Base-by-base conservation (phyloP, 1,140 invertebrate species). In the Hycleus cichorii region DNA sequence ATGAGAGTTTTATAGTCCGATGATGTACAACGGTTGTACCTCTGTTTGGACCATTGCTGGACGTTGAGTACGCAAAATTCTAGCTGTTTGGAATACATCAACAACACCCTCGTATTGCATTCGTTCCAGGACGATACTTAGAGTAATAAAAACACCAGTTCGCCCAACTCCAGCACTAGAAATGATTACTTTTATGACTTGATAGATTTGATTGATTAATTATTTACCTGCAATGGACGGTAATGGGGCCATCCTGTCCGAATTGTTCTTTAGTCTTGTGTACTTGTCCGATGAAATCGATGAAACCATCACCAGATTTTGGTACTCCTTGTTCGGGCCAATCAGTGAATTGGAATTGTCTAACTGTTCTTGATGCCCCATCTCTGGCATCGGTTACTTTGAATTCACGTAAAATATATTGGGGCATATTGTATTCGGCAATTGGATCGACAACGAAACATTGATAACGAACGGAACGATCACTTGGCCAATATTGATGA, bases 181-280 rank as follows among this genome's bases (percentile, higher is more conserved):
- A 66, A 32, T 32, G 0, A 32, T 5, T 25, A 47, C 3, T 12
- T 11, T 0, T 12, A 12, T 12, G 0, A 0, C 9, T 10, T 42
- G 1, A n/a, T 42, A 4, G 9, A 42, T 11, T 11, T 42, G 9
- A n/a, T 42, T 42, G 4, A 42, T 32, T 3, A 47, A 24, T 7
- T 48, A 58, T 57, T 57, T 72, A 91, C 86, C 88, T 93, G 84
- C 97, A 99, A 76, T 99, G 97, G 10, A 99, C 97, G 39, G 95
- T 95, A 61, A 99, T 99, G 11, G 97, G 97, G 10, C 97, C 97
- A 72, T 98, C 95, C 72, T 98, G 94, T 18, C 97, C 97, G 77
- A 99, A 99, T 75, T 99, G 95, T 73, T 98, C 94, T 77, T 99
- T 99, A 32, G 97, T 99, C 79, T 99, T 98, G 77, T 99, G 97